These are phyloP conservation scores for Leptatherina wallacei DNA, from an alignment of 2,797 vertebrate species.

Conservation along the genomic window DNA sequence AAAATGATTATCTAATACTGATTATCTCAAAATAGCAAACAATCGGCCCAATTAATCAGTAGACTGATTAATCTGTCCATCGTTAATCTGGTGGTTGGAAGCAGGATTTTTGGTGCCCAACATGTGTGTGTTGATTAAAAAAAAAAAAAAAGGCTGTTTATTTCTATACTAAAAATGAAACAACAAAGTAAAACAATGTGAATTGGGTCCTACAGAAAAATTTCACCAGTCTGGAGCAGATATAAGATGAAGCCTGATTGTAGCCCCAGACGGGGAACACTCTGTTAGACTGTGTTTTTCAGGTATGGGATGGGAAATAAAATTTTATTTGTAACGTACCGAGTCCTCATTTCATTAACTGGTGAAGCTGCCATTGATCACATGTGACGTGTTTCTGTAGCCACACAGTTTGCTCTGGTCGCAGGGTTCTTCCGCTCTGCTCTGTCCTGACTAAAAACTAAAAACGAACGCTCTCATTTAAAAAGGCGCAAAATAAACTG, in stretches of 20 bases:
- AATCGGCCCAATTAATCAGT: slow-evolving; percentile 4
- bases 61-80: not conserved
- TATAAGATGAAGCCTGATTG: no score
- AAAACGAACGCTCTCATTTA: slow-evolving; percentile 40
- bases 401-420: slow-evolving; percentile 8
- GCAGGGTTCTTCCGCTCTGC: not conserved
- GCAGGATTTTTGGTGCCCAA: accelerated
- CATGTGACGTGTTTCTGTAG: slow-evolving; percentile 17
- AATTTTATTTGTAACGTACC: accelerated
- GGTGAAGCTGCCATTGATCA: slow-evolving; percentile 27
- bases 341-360: slow-evolving; percentile 17
- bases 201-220: not conserved
- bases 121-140: not conserved
- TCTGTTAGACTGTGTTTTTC: not conserved
- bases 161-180: not conserved
- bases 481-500: slow-evolving; percentile 20
- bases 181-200: not conserved
- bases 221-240: not conserved
- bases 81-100: not conserved
- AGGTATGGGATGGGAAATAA: not conserved
- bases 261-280: not conserved
- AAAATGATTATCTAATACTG: not conserved
- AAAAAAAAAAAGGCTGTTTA: no score
- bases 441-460: slow-evolving; percentile 1
- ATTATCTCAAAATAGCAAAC: slow-evolving; percentile 17